Conservation (phyloP, 2,888 invertebrate species). For the Anoplius nigerrimus region DNA sequence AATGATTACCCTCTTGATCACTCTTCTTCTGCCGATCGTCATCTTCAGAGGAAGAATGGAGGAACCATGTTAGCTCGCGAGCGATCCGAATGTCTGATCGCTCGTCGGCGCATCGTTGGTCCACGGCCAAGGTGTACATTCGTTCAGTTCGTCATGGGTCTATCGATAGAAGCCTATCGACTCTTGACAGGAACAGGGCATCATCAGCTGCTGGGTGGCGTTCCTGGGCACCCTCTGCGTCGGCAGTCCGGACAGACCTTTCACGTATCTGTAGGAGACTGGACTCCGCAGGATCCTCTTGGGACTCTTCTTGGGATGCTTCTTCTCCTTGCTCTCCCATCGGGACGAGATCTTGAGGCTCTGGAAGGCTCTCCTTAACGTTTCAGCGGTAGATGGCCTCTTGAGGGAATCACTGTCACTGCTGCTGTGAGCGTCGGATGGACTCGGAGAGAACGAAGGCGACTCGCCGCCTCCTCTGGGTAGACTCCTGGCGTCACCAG, state of each 20-base stretch:
- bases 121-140: not conserved
- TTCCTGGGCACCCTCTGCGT: slow-evolving; percentile 86
- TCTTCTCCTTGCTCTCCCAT: slow-evolving; percentile 76
- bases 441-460: slow-evolving; percentile 64
- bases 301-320: slow-evolving; percentile 75
- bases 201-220: slow-evolving; percentile 55
- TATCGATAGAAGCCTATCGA: slow-evolving; percentile 60
- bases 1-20: no score
- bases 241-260: slow-evolving; percentile 87
- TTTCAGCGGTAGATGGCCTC: slow-evolving; percentile 79
- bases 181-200: slow-evolving; percentile 58
- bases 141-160: slow-evolving; percentile 9
- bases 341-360: slow-evolving; percentile 79
- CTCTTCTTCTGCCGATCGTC: no score
- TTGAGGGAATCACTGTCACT: slow-evolving; percentile 76
- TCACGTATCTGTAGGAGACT: slow-evolving; percentile 87
- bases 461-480: slow-evolving; percentile 58
- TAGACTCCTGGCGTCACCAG: slow-evolving; percentile 50
- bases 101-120: no score
- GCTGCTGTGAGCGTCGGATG: slow-evolving; percentile 75
- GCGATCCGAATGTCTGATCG: no score
- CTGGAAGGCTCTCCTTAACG: slow-evolving; percentile 84
- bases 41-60: no score
- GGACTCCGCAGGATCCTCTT: slow-evolving; percentile 87
- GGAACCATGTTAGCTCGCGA: no score